Evolutionary conservation across 1,140 invertebrate genomes (phyloP).

Genomic region (Ceratosolen fusciceps): DNA sequence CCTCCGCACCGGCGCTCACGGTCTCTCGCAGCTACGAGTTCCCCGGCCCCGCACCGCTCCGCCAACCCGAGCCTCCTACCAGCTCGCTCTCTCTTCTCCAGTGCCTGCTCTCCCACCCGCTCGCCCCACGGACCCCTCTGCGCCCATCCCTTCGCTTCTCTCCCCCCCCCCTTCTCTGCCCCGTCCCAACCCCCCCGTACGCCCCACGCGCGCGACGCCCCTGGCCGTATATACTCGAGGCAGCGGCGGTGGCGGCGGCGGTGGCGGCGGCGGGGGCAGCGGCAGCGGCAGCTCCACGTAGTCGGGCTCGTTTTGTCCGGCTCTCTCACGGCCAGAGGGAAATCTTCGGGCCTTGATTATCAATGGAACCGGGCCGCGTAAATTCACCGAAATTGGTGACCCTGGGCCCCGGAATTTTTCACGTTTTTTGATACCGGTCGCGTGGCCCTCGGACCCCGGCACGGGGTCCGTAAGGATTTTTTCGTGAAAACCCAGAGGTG

Average conservation of each 20-base stretch:
- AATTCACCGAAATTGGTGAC: slow-evolving; percentile 69
- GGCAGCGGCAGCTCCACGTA: slow-evolving; percentile 28
- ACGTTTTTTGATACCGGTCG: slow-evolving; percentile 60
- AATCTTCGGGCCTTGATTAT: slow-evolving; percentile 56
- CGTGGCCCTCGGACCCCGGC: slow-evolving; percentile 34
- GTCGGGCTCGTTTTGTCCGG: slow-evolving; percentile 68
- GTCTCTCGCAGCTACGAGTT: slow-evolving; percentile 51
- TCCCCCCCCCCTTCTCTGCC: slow-evolving; percentile 52
- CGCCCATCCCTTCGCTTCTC: slow-evolving; percentile 65
- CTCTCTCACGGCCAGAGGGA: slow-evolving; percentile 60
- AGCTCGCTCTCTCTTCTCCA: slow-evolving; percentile 48
- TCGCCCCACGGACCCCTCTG: slow-evolving; percentile 28
- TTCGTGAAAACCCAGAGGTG: slow-evolving; percentile 66
- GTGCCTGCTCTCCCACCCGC: not conserved
- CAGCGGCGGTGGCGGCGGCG: slow-evolving; percentile 48
- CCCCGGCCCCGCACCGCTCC: too few relatives aligned
- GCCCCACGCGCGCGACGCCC: slow-evolving; percentile 58
- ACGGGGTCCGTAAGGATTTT: slow-evolving; percentile 57
- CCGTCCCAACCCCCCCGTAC: slow-evolving; percentile 35
- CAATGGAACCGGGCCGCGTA: slow-evolving; percentile 24
- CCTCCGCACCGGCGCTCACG: slow-evolving; percentile 46
- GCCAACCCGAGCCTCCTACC: slow-evolving; percentile 49
- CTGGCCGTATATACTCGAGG: slow-evolving; percentile 70
- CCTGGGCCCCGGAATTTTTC: slow-evolving; percentile 57
- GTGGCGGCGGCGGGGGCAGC: slow-evolving; percentile 13